Percentiles rank a stretch among this genome's conserved stretches.
Conservation (phyloP, 2,888 invertebrate species). For the Platerodrilus igneus region DNA sequence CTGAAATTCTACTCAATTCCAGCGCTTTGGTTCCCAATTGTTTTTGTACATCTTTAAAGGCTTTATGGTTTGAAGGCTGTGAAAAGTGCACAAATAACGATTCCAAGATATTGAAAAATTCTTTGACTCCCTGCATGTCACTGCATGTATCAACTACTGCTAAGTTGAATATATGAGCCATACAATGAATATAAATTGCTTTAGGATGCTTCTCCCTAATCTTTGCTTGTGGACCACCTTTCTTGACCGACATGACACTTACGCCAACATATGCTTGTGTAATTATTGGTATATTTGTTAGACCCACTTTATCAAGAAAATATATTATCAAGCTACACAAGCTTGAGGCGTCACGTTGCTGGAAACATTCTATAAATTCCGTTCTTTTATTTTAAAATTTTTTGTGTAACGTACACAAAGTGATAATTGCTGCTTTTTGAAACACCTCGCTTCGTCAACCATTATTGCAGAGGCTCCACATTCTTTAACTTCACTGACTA, state of each 20-base stretch:
- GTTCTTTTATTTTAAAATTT: constrained; percentile 5
- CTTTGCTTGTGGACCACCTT: neutral
- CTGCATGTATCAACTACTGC: constrained; percentile 4
- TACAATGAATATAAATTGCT: constrained; percentile 1
- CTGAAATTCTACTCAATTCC: neutral
- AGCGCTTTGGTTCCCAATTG: neutral
- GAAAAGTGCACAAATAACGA: constrained; percentile 7
- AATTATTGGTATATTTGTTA: constrained; percentile 7
- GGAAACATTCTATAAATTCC: constrained; percentile 4
- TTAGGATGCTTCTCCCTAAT: constrained; percentile 1
- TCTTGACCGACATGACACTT: constrained; percentile 3
- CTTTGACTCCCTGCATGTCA: constrained; percentile 3
- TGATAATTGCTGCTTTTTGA: constrained; percentile 6
- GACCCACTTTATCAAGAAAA: constrained; percentile 2
- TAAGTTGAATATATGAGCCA: constrained; percentile 1
- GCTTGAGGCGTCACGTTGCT: constrained; percentile 3
- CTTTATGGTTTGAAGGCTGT: constrained; percentile 2
- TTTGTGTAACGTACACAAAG: constrained; percentile 4
- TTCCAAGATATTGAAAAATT: constrained; percentile 9
- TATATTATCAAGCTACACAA: constrained; percentile 2
- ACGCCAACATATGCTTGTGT: constrained; percentile 8
- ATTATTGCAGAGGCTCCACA: constrained; percentile 4
- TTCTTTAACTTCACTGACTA: constrained; percentile 1
- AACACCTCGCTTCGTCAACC: constrained; percentile 6
- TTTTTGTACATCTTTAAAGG: constrained; percentile 1